Conservation (phyloP, 2,113 vertebrate species). For the Zootoca vivipara region DNA sequence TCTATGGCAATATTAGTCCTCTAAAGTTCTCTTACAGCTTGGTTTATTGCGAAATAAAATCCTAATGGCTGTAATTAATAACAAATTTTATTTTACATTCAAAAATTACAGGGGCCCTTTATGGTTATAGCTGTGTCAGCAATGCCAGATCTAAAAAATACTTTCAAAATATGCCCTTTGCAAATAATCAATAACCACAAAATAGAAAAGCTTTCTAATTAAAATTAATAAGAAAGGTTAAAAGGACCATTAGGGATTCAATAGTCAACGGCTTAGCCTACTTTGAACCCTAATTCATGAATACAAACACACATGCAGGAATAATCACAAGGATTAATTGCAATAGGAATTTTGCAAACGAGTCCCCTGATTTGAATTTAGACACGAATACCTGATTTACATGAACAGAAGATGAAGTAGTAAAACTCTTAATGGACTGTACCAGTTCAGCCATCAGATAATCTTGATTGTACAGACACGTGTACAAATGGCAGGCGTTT, state of each 20-base stretch:
- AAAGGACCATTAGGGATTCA: conserved; percentile 20
- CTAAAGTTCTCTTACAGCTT: conserved; percentile 50
- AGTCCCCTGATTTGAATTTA: neutral
- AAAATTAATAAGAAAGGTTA: conserved; percentile 42
- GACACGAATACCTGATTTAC: neutral
- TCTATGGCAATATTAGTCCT: conserved; percentile 52
- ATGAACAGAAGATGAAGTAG: neutral
- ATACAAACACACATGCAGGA: neutral
- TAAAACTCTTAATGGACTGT: neutral
- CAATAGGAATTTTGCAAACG: neutral
- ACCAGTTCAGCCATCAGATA: neutral
- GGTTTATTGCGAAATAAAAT: conserved; percentile 57
- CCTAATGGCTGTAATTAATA: conserved; percentile 15
- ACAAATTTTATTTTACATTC: conserved; percentile 36
- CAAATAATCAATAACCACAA: conserved; percentile 42
- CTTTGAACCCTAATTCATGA: conserved; percentile 7
- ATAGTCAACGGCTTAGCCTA: conserved; percentile 7
- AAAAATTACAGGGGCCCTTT: conserved; percentile 28
- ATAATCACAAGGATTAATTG: neutral
- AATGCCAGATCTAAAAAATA: conserved; percentile 33
- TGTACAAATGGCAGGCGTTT: no score
- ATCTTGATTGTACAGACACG: no score
- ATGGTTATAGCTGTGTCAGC: conserved; percentile 34
- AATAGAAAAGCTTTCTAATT: conserved; percentile 41
- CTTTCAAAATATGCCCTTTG: conserved; percentile 44